Evolutionary conservation across 2,113 vertebrate genomes (phyloP).

Genomic region (Hippocampus abdominalis): DNA sequence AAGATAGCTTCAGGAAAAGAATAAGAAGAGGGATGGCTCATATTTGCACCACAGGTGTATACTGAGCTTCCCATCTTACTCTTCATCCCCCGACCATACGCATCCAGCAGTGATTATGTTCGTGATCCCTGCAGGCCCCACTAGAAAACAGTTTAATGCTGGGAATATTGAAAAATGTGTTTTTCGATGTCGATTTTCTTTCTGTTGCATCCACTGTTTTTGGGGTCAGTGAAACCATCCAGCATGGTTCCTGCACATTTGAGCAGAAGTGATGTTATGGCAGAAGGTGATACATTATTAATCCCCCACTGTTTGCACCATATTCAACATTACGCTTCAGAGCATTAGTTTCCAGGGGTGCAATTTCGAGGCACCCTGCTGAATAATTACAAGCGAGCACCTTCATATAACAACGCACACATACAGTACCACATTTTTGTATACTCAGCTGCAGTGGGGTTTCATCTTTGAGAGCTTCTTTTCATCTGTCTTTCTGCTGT

Average conservation of each 20-base stretch:
- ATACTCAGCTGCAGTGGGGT: constrained; percentile 53
- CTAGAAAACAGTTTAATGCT: constrained; percentile 16
- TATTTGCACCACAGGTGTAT: constrained; percentile 50
- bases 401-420: constrained; percentile 26
- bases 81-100: constrained; percentile 8
- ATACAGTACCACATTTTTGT: constrained; percentile 4
- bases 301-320: constrained; percentile 37
- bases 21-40: constrained; percentile 1
- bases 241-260: constrained; percentile 26
- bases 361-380: constrained; percentile 42
- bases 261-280: constrained; percentile 24
- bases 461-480: constrained; percentile 52
- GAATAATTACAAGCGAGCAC: constrained; percentile 46
- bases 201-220: constrained; percentile 1
- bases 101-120: constrained; percentile 10
- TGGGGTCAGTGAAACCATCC: constrained; percentile 14
- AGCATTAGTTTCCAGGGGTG: constrained; percentile 35
- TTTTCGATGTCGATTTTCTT: background rate
- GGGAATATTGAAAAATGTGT: constrained; percentile 7
- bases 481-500: constrained; percentile 51
- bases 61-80: constrained; percentile 15
- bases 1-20: constrained; percentile 11
- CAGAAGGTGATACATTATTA: constrained; percentile 49
- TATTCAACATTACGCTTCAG: constrained; percentile 39
- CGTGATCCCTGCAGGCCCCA: constrained; percentile 10